Conservation (phyloP, 2,797 vertebrate genomes). For the Otolemur crassicaudatus region DNA sequence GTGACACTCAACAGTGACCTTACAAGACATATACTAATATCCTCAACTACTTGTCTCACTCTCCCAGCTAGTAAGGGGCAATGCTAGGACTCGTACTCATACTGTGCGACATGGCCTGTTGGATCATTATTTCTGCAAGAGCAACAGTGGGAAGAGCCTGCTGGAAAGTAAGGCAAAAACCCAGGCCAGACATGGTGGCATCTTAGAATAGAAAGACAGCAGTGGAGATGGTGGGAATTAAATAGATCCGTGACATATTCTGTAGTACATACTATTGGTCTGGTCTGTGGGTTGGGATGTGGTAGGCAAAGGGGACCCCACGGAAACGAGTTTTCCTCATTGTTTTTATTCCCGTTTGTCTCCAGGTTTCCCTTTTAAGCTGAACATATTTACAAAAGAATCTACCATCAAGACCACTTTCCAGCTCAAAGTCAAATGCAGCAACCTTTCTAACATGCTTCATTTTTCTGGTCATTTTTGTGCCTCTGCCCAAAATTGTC, state of each 20-base stretch:
- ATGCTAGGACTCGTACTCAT: neutral
- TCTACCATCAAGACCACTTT: neutral
- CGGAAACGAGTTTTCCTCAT: neutral
- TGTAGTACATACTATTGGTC: neutral
- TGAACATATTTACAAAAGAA: neutral
- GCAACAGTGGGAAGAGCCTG: neutral
- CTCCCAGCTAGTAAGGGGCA: neutral
- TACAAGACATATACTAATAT: neutral
- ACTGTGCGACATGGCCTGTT: neutral
- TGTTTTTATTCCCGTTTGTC: neutral
- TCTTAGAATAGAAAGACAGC: neutral
- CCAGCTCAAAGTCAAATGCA: neutral
- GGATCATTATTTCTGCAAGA: neutral
- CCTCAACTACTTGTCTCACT: neutral
- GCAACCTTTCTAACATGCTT: neutral
- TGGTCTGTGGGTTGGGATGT: neutral
- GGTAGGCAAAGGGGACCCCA: neutral
- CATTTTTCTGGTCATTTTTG: neutral
- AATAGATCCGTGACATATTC: neutral
- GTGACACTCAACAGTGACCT: neutral
- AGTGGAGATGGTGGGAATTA: neutral
- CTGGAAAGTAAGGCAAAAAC: neutral
- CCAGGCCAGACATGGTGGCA: neutral
- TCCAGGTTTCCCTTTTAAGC: neutral
- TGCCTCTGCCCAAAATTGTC: neutral